Conservation (phyloP, 2,888 invertebrate genomes). For the Ferrisia virgata region DNA sequence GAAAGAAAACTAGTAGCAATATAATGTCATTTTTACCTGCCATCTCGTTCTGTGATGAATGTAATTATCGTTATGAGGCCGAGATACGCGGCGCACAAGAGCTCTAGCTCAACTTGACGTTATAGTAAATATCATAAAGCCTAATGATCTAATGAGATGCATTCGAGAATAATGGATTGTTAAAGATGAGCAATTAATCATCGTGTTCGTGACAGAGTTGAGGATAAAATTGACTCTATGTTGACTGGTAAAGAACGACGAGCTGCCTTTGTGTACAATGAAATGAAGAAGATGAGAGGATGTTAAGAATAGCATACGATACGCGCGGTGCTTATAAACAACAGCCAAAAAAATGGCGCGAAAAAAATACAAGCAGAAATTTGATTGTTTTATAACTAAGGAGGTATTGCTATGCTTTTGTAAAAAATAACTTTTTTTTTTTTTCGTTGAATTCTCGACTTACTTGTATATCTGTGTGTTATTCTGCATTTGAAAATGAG, state of each 20-base stretch:
- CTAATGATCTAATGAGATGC: constrained; percentile 10
- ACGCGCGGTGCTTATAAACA: too few relatives aligned
- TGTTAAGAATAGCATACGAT: background rate
- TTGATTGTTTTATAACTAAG: too few relatives aligned
- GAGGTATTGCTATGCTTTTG: too few relatives aligned
- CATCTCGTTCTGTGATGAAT: background rate
- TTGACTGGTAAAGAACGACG: background rate
- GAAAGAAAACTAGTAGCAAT: too few relatives aligned
- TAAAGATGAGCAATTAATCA: constrained; percentile 4
- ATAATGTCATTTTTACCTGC: background rate
- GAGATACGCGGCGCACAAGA: background rate
- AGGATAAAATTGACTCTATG: background rate
- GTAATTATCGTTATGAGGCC: background rate
- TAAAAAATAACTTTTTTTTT: too few relatives aligned
- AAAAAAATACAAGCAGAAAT: too few relatives aligned
- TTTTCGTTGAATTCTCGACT: too few relatives aligned
- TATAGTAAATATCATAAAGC: background rate
- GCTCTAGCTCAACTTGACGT: background rate
- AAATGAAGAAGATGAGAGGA: background rate
- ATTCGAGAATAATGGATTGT: background rate
- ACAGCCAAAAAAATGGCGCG: too few relatives aligned
- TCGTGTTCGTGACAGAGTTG: background rate
- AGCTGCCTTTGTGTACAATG: background rate
- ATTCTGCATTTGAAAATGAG: too few relatives aligned
- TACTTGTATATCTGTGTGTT: too few relatives aligned